Evolutionary conservation across 2,888 invertebrate genomes (phyloP), one percentile per base, ranked within the genome.

Genomic region (Heliothis peltigera): DNA sequence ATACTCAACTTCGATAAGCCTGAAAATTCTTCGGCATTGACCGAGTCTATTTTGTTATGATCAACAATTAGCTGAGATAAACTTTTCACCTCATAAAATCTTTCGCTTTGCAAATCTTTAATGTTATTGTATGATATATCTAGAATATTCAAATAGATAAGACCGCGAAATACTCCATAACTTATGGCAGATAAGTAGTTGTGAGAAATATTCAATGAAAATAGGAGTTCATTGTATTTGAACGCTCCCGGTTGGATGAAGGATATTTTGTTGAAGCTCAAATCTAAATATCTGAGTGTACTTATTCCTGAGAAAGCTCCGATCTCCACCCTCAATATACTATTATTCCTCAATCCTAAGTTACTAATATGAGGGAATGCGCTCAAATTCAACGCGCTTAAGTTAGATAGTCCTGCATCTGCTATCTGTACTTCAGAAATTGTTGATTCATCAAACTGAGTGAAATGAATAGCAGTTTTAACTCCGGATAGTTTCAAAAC

Each of bases 41-140:
- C 64, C 39, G 79, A 77, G 32, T 65, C 65, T 53, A 92, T 91
- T 68, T 80, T 83, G 70, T 93, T 93, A 67, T 89, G 74, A 76
- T 93, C 92, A 1, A 85, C 88, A 68, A 91, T 86, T 19, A 93
- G 74, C 4, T 77, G 67, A 0, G 67, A 71, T 49, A 93, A 80
- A 56, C 83, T 83, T 44, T 70, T 68, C 0, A 89, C 75, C 76
- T 90, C 89, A 63, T 86, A 85, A 70, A 92, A 90, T 72, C 87
- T 82, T 77, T 90, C 90, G 61, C 80, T 85, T 74, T 89, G 75
- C 61, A 92, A 84, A 67, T 84, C 87, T 44, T 78, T 75, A 1
- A 93, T 85, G 15, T 70, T 61, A 73, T 93, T 93, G 53, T 78
- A 90, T 4, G 92, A 92, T 61, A 92, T 72, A 70, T 93, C 92